Conservation (phyloP, 2,113 vertebrate genomes). For the Nothoprocta perdicaria region DNA sequence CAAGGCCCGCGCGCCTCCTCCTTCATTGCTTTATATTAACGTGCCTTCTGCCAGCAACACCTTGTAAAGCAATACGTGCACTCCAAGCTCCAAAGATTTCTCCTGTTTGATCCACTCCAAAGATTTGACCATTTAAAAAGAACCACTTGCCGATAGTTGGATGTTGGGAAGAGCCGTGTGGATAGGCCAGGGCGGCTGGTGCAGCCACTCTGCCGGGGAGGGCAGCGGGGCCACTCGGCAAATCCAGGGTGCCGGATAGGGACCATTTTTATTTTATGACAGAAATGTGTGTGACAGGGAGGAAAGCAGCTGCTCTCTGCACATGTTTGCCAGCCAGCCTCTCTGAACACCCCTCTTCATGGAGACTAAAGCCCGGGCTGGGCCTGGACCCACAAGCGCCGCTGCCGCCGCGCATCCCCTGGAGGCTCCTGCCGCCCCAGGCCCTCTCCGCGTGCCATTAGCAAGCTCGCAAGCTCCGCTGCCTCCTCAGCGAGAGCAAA, state of each 20-base stretch:
- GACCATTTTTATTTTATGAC: background rate
- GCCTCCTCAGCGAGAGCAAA: constrained; percentile 28
- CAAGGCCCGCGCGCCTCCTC: background rate
- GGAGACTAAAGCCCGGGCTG: constrained; percentile 9
- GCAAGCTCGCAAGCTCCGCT: constrained; percentile 49
- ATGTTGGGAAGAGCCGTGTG: background rate
- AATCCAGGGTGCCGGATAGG: fast-evolving
- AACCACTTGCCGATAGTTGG: background rate
- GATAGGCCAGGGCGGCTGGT: too few relatives aligned
- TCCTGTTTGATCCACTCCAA: background rate
- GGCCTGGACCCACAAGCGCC: background rate
- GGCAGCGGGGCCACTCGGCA: background rate
- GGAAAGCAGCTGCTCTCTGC: constrained; percentile 14
- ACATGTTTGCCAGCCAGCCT: constrained; percentile 10
- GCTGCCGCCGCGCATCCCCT: constrained; percentile 34
- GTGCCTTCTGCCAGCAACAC: background rate
- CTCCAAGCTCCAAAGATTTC: background rate
- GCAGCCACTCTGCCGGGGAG: background rate
- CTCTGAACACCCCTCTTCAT: constrained; percentile 21
- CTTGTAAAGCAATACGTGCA: background rate
- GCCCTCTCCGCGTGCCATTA: constrained; percentile 70
- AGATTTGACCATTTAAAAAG: background rate
- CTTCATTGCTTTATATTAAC: background rate
- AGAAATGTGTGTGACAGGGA: background rate
- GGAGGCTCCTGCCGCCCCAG: constrained; percentile 37